Percentiles rank a stretch among this genome's conserved stretches.
These are phyloP conservation scores for Cryptocheilus praepositus DNA, from an alignment of 2,888 invertebrate species.

Conservation along the genomic window DNA sequence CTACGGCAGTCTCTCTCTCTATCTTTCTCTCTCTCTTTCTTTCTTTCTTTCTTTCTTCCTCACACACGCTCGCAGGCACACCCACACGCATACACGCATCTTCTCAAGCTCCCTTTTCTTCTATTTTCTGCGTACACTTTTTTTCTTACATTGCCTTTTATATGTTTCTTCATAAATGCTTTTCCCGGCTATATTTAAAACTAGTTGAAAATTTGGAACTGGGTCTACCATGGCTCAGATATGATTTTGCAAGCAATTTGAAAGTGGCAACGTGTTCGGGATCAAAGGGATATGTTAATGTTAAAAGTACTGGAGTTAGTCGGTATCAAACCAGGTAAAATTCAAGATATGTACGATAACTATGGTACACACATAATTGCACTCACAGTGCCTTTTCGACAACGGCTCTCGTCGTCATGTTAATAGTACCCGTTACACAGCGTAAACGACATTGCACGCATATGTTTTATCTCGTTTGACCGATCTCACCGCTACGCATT, in stretches of 20 bases:
- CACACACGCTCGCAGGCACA: no score
- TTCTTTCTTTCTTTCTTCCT: background rate
- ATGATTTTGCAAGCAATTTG: slow-evolving; percentile 78
- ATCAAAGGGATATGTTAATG: slow-evolving; percentile 52
- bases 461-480: background rate
- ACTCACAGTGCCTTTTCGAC: slow-evolving; percentile 26
- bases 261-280: slow-evolving; percentile 77
- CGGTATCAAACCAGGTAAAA: slow-evolving; percentile 23
- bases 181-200: slow-evolving; percentile 75
- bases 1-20: no score
- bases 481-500: background rate
- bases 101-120: slow-evolving; percentile 4
- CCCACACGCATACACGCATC: background rate
- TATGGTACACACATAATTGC: slow-evolving; percentile 25
- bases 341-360: slow-evolving; percentile 10
- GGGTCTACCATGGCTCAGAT: slow-evolving; percentile 79
- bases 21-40: no score
- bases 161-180: slow-evolving; percentile 58
- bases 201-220: slow-evolving; percentile 67
- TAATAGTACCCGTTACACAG: no score
- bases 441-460: background rate
- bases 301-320: slow-evolving; percentile 46
- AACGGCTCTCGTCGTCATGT: background rate
- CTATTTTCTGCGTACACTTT: slow-evolving; percentile 21
- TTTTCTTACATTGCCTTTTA: slow-evolving; percentile 38